These are phyloP conservation scores for Rhodophaea formosa DNA, from an alignment of 2,888 invertebrate species.

Conservation along the genomic window DNA sequence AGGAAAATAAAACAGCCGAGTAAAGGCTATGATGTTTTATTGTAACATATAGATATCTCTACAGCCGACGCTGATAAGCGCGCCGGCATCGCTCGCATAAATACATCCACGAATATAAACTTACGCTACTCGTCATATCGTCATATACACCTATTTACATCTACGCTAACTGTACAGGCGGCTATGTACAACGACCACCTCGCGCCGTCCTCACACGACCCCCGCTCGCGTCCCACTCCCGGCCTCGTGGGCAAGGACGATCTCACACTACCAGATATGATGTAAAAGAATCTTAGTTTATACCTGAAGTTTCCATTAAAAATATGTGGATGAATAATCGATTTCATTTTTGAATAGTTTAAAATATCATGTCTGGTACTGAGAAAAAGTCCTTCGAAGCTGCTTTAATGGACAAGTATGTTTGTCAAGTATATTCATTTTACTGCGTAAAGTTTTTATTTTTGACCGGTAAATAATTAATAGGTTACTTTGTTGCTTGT, in stretches of 20 bases:
- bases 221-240: neutral
- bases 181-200: constrained; percentile 46
- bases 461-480: too few species aligned
- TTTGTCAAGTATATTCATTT: too few species aligned
- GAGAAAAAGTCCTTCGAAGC: too few species aligned
- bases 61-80: constrained; percentile 71
- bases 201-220: neutral
- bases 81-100: constrained; percentile 41
- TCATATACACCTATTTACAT: constrained; percentile 52
- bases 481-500: too few species aligned
- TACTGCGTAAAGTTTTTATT: too few species aligned
- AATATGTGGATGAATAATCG: too few species aligned
- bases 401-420: too few species aligned
- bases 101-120: constrained; percentile 61
- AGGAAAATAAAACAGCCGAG: constrained; percentile 48
- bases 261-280: too few species aligned
- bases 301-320: too few species aligned
- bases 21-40: constrained; percentile 73
- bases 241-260: neutral
- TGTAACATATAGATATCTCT: constrained; percentile 77
- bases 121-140: constrained; percentile 46
- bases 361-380: too few species aligned
- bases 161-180: constrained; percentile 49
- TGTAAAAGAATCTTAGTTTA: too few species aligned
- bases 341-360: too few species aligned